phyloP scores from a whole-genome alignment of 1,140 invertebrate genomes.

The Trachymyrmex septentrionalis region DNA sequence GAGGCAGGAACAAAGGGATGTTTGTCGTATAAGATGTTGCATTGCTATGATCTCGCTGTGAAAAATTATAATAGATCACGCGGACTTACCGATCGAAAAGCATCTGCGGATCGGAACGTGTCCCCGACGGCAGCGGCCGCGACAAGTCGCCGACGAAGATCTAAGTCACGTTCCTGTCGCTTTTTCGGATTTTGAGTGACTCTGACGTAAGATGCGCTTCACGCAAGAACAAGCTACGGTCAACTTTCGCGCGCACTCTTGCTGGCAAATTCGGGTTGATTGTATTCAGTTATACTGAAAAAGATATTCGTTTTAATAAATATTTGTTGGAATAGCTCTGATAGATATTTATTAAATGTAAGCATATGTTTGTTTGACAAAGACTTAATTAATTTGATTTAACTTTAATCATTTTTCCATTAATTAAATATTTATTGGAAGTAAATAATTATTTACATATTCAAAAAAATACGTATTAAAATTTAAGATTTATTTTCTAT shows the following conservation, averaged over 20 bases:
- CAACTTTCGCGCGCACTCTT: slow-evolving; percentile 26
- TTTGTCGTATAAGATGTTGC: background rate
- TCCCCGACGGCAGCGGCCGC: slow-evolving; percentile 46
- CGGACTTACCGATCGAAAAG: slow-evolving; percentile 65
- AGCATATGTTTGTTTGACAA: too few relatives aligned
- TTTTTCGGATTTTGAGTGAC: slow-evolving; percentile 50
- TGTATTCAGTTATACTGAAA: background rate
- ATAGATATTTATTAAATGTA: too few relatives aligned
- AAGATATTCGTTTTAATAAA: background rate
- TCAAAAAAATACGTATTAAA: too few relatives aligned
- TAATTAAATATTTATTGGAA: too few relatives aligned
- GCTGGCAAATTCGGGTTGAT: slow-evolving; percentile 18
- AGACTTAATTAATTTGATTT: too few relatives aligned
- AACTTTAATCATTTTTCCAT: too few relatives aligned
- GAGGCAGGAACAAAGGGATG: background rate
- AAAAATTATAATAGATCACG: background rate
- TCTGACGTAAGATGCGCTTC: slow-evolving; percentile 29
- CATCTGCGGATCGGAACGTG: slow-evolving; percentile 56
- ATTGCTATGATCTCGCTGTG: background rate
- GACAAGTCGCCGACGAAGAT: slow-evolving; percentile 32
- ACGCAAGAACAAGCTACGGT: slow-evolving; percentile 53
- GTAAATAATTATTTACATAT: too few relatives aligned
- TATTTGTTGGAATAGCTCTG: too few relatives aligned
- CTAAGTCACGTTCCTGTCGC: slow-evolving; percentile 39
- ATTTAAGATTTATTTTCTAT: too few relatives aligned